Conservation (phyloP, 2,888 invertebrate species). For the Achlya flavicornis region DNA sequence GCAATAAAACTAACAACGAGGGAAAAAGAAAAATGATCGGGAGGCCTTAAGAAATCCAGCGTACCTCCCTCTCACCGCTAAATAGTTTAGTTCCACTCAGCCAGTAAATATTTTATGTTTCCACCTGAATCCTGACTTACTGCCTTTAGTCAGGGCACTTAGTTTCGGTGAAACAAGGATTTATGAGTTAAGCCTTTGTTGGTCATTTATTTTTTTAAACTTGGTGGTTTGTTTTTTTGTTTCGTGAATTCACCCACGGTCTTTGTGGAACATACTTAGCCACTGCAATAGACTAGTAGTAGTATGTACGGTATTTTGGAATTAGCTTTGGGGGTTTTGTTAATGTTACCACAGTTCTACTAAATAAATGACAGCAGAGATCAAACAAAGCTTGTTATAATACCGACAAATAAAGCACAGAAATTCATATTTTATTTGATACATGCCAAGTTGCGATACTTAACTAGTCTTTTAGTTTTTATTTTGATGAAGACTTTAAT, state of each 20-base stretch:
- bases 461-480: no score
- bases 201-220: conserved; percentile 38
- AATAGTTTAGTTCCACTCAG: conserved; percentile 59
- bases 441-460: no score
- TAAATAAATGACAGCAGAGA: no score
- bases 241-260: background rate
- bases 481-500: no score
- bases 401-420: no score
- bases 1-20: conserved; percentile 41
- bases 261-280: background rate
- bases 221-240: background rate
- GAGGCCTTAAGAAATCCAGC: conserved; percentile 47
- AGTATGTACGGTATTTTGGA: background rate
- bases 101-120: conserved; percentile 65
- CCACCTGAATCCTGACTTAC: conserved; percentile 52
- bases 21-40: conserved; percentile 47
- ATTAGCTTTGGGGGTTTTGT: background rate
- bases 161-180: conserved; percentile 41
- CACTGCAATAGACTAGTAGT: background rate
- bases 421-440: no score
- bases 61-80: conserved; percentile 46
- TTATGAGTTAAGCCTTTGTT: conserved; percentile 39
- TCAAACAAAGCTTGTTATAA: no score
- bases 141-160: conserved; percentile 43
- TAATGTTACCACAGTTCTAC: background rate